phyloP scores from a whole-genome alignment of 2,888 invertebrate species.

The Lasius platythorax region DNA sequence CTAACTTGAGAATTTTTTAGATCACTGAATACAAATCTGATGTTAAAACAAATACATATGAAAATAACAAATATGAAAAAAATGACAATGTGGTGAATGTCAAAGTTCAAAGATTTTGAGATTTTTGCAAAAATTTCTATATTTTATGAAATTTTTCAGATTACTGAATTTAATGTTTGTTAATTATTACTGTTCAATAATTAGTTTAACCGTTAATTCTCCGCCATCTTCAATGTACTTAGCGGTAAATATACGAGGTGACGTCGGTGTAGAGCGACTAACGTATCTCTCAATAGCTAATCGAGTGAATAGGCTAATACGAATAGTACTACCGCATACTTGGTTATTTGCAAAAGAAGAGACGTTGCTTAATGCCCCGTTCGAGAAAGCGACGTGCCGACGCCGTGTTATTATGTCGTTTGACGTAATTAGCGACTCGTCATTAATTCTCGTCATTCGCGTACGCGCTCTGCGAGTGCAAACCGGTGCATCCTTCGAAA shows the following conservation, averaged over 20 bases:
- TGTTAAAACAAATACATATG: neutral
- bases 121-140: neutral
- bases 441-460: slow-evolving; percentile 72
- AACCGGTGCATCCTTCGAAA: slow-evolving; percentile 37
- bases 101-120: neutral
- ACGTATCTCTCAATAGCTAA: neutral
- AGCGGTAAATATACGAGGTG: neutral
- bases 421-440: slow-evolving; percentile 76
- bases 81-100: neutral
- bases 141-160: neutral
- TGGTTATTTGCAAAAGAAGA: slow-evolving; percentile 49
- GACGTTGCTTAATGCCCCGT: slow-evolving; percentile 35
- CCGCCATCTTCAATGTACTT: neutral
- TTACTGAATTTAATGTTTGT: neutral
- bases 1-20: neutral
- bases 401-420: slow-evolving; percentile 56
- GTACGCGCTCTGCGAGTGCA: neutral
- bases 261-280: neutral
- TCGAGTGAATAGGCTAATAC: slow-evolving; percentile 21
- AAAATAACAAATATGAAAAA: no score
- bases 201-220: slow-evolving; percentile 19
- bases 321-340: slow-evolving; percentile 23
- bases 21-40: neutral
- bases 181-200: slow-evolving; percentile 1
- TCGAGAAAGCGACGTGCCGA: slow-evolving; percentile 55